Evolutionary conservation across 2,888 invertebrate genomes (phyloP).

Genomic region (Lasioglossum morio): DNA sequence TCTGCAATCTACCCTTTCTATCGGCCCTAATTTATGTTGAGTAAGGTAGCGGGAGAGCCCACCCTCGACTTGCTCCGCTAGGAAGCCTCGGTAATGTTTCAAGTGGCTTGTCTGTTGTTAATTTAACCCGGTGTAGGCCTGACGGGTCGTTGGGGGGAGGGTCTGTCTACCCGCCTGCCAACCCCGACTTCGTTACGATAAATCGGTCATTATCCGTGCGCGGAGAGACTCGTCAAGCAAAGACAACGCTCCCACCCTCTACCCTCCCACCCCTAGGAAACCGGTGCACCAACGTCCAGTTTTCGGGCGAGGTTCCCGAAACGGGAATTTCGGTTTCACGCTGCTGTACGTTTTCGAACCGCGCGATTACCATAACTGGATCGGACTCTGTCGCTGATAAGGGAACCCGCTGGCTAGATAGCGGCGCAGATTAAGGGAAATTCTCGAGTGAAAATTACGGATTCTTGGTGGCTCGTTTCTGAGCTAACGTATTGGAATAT

Average conservation of each 20-base stretch:
- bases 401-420: conserved; percentile 40
- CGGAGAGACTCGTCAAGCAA: conserved; percentile 43
- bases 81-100: conserved; percentile 83
- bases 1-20: conserved; percentile 84
- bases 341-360: conserved; percentile 16
- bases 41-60: conserved; percentile 80
- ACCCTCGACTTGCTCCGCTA: conserved; percentile 73
- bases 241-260: not conserved
- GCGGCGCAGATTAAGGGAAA: conserved; percentile 48
- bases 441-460: conserved; percentile 57
- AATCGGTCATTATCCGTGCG: conserved; percentile 79
- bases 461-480: conserved; percentile 31
- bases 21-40: conserved; percentile 84
- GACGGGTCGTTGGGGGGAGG: conserved; percentile 71
- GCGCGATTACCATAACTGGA: conserved; percentile 54
- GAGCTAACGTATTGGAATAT: conserved; percentile 19
- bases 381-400: conserved; percentile 48
- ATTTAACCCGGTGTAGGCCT: conserved; percentile 80
- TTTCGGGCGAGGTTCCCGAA: not conserved
- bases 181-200: conserved; percentile 79
- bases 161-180: conserved; percentile 80
- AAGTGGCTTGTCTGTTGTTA: conserved; percentile 84
- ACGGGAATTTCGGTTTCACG: conserved; percentile 31
- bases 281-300: not conserved
- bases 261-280: not conserved